phyloP scores from a whole-genome alignment of 2,797 vertebrate species.

The Novumbra hubbsi region DNA sequence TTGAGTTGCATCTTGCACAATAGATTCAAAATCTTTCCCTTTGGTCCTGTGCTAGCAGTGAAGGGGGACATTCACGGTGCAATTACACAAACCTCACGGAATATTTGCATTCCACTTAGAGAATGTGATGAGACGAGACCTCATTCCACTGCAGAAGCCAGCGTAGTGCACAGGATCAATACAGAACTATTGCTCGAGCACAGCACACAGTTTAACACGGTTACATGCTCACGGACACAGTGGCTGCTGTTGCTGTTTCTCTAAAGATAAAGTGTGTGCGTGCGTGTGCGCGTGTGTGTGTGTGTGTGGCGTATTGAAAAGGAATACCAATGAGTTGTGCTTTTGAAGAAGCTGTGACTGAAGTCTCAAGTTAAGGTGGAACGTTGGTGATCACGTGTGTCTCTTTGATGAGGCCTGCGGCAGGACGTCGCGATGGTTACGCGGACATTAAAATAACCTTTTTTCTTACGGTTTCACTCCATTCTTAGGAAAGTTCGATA shows the following conservation, averaged over 20 bases:
- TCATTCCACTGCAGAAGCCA: conserved; percentile 68
- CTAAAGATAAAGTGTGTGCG: conserved; percentile 11
- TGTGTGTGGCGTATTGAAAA: conserved; percentile 17
- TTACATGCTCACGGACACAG: conserved; percentile 49
- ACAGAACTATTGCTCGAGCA: conserved; percentile 30
- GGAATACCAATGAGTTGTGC: conserved; percentile 50
- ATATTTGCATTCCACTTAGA: conserved; percentile 66
- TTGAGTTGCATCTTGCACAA: not conserved
- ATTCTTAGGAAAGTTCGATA: not conserved
- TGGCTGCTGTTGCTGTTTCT: conserved; percentile 21
- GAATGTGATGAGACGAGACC: conserved; percentile 62
- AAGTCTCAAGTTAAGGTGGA: conserved; percentile 14
- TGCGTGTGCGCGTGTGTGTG: conserved; percentile 30
- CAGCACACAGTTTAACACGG: conserved; percentile 47
- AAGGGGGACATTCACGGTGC: conserved; percentile 58
- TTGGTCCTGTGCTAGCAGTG: conserved; percentile 52
- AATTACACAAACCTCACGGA: conserved; percentile 65
- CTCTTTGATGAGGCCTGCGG: not conserved
- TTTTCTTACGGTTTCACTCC: not conserved
- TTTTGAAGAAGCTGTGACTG: conserved; percentile 20
- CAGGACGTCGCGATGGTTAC: not conserved
- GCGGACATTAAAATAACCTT: not conserved
- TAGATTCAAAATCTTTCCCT: conserved; percentile 34
- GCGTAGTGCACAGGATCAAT: conserved; percentile 64
- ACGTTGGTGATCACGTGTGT: conserved; percentile 28